Evolutionary conservation across 2,888 invertebrate species (phyloP).

Genomic region (Callinectes sapidus): DNA sequence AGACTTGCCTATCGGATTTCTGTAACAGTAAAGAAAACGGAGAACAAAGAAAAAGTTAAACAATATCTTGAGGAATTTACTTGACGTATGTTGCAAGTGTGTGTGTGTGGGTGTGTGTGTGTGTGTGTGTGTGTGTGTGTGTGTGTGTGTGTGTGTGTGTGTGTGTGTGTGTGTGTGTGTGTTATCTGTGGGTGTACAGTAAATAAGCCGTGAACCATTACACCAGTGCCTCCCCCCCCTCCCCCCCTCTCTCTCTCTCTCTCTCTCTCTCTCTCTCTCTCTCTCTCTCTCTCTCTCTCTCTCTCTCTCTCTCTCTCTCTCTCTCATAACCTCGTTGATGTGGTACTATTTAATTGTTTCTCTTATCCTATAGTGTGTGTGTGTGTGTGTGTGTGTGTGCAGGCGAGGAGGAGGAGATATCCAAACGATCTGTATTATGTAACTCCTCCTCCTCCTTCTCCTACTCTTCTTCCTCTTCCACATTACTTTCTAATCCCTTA

Average conservation of each 20-base stretch:
- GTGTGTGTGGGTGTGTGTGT: background rate
- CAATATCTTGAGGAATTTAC: background rate
- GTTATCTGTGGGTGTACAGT: background rate
- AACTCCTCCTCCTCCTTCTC: slow-evolving; percentile 25
- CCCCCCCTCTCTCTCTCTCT: background rate
- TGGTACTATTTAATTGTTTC: background rate
- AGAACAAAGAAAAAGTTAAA: background rate
- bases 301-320: background rate
- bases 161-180: slow-evolving; percentile 25
- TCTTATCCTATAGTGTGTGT: background rate
- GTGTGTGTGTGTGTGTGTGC: slow-evolving; percentile 13
- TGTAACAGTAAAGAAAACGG: background rate
- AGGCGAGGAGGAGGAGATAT: background rate
- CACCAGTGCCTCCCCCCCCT: background rate
- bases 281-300: background rate
- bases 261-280: background rate
- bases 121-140: slow-evolving; percentile 29
- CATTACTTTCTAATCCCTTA: background rate
- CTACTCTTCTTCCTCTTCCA: background rate
- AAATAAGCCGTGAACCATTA: background rate
- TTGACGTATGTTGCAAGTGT: too few species aligned
- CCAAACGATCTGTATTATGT: background rate
- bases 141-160: slow-evolving; percentile 16
- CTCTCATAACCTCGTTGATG: background rate
- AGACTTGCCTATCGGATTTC: background rate